Conservation (phyloP, 2,797 vertebrate genomes). For the Anguilla marmorata region DNA sequence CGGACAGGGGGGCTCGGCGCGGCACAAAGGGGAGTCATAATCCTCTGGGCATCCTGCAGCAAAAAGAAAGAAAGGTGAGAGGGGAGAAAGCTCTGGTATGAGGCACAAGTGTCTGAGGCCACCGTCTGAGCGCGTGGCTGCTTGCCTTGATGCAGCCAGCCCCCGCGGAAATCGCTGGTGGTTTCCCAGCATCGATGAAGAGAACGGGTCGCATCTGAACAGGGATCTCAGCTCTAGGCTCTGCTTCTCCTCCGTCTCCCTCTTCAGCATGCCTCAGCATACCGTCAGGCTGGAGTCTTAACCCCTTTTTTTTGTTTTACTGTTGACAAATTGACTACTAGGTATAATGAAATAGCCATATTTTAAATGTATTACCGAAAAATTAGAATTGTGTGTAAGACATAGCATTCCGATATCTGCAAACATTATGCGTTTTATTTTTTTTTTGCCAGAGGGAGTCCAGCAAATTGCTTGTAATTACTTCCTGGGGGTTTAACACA, state of each 20-base stretch:
- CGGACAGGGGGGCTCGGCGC: background rate
- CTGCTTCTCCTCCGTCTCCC: background rate
- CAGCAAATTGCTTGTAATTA: slow-evolving; percentile 1
- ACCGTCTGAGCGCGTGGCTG: background rate
- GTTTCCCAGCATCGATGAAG: background rate
- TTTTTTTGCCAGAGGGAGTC: background rate
- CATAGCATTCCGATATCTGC: background rate
- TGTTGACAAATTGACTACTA: slow-evolving; percentile 2
- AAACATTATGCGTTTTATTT: background rate
- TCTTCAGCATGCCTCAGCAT: background rate
- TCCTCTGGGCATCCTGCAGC: background rate
- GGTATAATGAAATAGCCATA: background rate
- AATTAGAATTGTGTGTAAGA: background rate
- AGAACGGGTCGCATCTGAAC: background rate
- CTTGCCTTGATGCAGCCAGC: background rate
- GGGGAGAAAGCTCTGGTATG: background rate
- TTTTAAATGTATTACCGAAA: background rate
- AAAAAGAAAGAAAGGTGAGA: background rate
- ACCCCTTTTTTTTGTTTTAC: background rate
- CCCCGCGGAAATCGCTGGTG: background rate
- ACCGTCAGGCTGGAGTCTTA: background rate
- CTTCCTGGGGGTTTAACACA: slow-evolving; percentile 2
- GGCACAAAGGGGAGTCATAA: background rate
- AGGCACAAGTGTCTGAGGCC: background rate
- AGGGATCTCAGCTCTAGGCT: background rate